phyloP scores from a whole-genome alignment of 2,888 invertebrate species.

The Serrognathus titanus region DNA sequence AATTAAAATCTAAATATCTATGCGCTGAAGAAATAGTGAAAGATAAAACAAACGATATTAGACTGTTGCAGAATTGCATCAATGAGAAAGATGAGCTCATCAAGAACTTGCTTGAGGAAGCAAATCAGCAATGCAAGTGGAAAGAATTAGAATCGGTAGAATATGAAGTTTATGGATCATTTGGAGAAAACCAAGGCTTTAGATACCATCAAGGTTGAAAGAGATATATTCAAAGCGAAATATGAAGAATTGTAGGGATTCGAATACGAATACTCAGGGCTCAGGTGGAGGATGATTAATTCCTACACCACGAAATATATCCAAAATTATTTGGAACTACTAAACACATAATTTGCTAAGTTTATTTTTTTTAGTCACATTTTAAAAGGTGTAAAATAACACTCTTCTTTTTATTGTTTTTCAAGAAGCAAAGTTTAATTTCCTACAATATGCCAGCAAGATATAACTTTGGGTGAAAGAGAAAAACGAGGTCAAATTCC shows the following conservation, averaged over 20 bases:
- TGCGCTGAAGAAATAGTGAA: slow-evolving; percentile 9
- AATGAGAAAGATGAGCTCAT: slow-evolving; percentile 17
- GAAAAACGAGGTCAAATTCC: no score
- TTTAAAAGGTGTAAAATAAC: no score
- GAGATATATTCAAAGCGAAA: slow-evolving; percentile 43
- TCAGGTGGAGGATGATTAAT: slow-evolving; percentile 37
- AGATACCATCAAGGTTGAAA: slow-evolving; percentile 40
- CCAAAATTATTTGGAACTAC: no score
- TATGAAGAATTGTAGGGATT: slow-evolving; percentile 37
- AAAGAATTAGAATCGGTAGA: no score
- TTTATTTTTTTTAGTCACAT: no score
- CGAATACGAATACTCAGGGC: slow-evolving; percentile 37
- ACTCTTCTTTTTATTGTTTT: no score
- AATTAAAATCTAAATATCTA: slow-evolving; percentile 34
- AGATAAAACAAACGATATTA: slow-evolving; percentile 19
- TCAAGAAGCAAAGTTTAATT: no score
- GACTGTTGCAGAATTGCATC: slow-evolving; percentile 8
- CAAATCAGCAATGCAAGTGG: no score
- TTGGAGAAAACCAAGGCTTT: slow-evolving; percentile 6
- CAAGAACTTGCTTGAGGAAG: slow-evolving; percentile 7
- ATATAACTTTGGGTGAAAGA: no score
- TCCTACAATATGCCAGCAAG: no score
- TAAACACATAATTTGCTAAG: no score
- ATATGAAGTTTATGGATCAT: neutral
- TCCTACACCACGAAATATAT: slow-evolving; percentile 50